These are phyloP conservation scores for Cetonia aurata DNA, from an alignment of 2,888 invertebrate genomes.

Conservation along the genomic window DNA sequence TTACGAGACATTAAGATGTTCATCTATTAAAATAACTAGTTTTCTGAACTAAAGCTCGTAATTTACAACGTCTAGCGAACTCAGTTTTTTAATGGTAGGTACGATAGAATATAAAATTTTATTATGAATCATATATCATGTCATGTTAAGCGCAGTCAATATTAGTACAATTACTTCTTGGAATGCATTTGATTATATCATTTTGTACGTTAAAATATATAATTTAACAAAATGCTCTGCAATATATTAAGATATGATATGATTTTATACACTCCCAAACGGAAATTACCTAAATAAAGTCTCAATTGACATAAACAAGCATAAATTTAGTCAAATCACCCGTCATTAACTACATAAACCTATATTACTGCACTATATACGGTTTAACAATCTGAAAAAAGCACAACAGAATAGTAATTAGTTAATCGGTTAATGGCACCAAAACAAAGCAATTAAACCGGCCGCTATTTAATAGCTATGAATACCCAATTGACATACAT, in stretches of 20 bases:
- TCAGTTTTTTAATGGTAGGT: too few species aligned
- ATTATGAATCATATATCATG: too few species aligned
- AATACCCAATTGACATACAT: constrained; percentile 61
- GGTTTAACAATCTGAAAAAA: constrained; percentile 49
- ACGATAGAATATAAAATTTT: too few species aligned
- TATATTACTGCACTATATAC: constrained; percentile 7
- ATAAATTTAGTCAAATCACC: constrained; percentile 9
- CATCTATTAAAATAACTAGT: too few species aligned
- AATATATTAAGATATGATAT: not conserved
- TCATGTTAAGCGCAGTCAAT: too few species aligned
- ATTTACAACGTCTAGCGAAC: too few species aligned
- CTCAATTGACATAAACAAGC: constrained; percentile 38
- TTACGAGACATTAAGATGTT: too few species aligned
- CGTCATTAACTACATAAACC: constrained; percentile 20
- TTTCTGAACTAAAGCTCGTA: too few species aligned
- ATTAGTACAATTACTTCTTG: too few species aligned
- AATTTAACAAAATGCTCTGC: not conserved
- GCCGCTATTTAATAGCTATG: not conserved
- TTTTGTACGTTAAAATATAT: too few species aligned
- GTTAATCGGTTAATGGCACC: constrained; percentile 60
- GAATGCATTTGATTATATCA: too few species aligned
- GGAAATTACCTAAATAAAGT: constrained; percentile 28
- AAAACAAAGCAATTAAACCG: constrained; percentile 29
- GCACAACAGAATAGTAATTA: constrained; percentile 49
- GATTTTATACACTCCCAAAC: not conserved